Evolutionary conservation across 2,113 vertebrate genomes (phyloP), one percentile per base, ranked within the genome.

Genomic region (Synodontis membranacea): DNA sequence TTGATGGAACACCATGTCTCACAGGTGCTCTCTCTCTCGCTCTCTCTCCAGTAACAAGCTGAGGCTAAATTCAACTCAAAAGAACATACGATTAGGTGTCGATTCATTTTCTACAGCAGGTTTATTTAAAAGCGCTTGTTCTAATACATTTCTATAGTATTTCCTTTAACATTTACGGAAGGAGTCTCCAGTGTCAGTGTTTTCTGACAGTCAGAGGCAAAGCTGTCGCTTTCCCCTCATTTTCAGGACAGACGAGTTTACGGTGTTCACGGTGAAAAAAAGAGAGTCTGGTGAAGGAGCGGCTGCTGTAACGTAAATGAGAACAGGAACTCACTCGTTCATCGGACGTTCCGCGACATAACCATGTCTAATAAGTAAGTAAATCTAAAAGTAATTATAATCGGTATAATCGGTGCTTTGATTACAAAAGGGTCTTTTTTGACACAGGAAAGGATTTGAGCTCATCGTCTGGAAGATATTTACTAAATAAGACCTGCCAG

Each of bases 111-210:
- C 15, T 5, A 19, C 46, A 31, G 74, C 46, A 28, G 39, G 46
- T 52, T 50, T 21, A 7, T 17, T 50, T 19, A 3, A 17, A 46
- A 0, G 23, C 17, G 1, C 28, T 21, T 2, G 15, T 52, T 50
- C 46, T n/a, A 17, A 70, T 23, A 39, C 8, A 8, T 10, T 44
- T 44, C 44, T 44, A 44, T 44, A 7, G 44, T 44, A 44, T 64
- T 74, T 76, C 14, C 6, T 46, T 76, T 79, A 52, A 21, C 7
- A 1, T 31, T 17, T 48, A 15, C 31, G 7, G 74, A 50, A 50
- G 74, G 74, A 76, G 74, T 76, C 74, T 76, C 74, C 74, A 76
- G 74, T n/a, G n/a, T 31, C 74, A 31, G 74, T 5, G 19, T 44
- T n/a, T n/a, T 17, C 10, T 48, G 15, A 28, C 4, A 44, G 58